A percentile compares a stretch with the other conserved stretches of the same genome.
Conservation (phyloP, 2,888 invertebrate genomes). For the Gymnocheta viridis region DNA sequence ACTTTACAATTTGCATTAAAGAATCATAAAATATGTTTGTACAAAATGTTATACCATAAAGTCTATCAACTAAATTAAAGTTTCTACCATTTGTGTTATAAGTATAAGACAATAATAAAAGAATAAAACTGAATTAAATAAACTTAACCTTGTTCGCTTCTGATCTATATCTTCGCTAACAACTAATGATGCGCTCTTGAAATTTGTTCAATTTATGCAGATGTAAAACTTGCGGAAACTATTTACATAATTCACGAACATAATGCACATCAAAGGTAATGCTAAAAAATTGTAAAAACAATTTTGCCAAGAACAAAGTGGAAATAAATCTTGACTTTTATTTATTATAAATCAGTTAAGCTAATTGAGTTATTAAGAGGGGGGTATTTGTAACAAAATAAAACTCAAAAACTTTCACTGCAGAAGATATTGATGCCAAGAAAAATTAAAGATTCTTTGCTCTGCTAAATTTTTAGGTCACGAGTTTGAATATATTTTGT, state of each 20-base stretch:
- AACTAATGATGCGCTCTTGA: constrained; percentile 33
- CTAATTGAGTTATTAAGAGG: background rate
- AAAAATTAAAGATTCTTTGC: background rate
- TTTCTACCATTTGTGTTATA: background rate
- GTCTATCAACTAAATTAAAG: background rate
- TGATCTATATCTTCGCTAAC: background rate
- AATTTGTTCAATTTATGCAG: constrained; percentile 49
- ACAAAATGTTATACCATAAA: background rate
- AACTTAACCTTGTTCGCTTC: constrained; percentile 19
- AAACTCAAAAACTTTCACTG: background rate
- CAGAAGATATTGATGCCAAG: background rate
- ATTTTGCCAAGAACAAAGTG: background rate
- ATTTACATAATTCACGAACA: background rate
- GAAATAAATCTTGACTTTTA: background rate
- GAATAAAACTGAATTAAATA: background rate
- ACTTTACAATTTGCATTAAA: too few relatives aligned
- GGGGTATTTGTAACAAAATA: background rate
- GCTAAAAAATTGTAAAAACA: background rate
- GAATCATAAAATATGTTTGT: background rate
- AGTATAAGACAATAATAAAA: background rate
- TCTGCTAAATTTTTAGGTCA: background rate
- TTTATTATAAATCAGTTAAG: constrained; percentile 8
- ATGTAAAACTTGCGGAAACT: constrained; percentile 10
- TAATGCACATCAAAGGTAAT: background rate
- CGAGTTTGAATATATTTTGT: background rate